These are phyloP conservation scores for Meganola albula DNA, from an alignment of 2,888 invertebrate species.

Conservation along the genomic window DNA sequence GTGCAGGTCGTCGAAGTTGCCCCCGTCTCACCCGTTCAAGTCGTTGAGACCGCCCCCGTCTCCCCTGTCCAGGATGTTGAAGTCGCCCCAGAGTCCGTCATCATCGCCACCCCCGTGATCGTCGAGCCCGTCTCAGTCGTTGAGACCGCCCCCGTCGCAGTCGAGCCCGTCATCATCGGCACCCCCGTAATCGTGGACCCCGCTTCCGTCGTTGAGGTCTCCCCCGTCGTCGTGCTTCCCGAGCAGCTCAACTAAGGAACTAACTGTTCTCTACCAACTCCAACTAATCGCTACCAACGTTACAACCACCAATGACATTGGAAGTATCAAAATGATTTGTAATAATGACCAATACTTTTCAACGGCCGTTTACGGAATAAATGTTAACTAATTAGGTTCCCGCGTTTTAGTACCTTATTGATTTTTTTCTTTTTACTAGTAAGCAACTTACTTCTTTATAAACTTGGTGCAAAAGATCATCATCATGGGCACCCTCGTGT, in stretches of 20 bases:
- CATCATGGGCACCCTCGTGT: no score
- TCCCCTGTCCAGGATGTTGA: constrained; percentile 13
- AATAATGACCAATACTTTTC: no score
- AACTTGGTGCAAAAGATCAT: no score
- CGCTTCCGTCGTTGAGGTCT: constrained; percentile 23
- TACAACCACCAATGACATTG: no score
- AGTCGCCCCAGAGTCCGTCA: constrained; percentile 7
- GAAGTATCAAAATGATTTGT: no score
- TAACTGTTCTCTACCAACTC: no score
- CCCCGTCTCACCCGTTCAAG: constrained; percentile 7
- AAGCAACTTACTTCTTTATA: no score
- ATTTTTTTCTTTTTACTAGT: no score
- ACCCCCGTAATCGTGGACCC: constrained; percentile 8
- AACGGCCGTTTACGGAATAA: no score
- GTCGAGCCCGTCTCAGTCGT: constrained; percentile 14
- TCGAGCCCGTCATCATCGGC: constrained; percentile 14
- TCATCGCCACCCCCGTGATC: neutral
- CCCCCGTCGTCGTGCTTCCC: constrained; percentile 31
- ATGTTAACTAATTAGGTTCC: no score
- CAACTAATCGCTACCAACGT: no score
- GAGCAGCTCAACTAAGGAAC: constrained; percentile 43
- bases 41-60: constrained; percentile 4
- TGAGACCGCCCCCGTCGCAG: constrained; percentile 9
- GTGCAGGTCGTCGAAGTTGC: constrained; percentile 5
- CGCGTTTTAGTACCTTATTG: no score